A percentile compares a stretch with the other conserved stretches of the same genome.
Conservation (phyloP, 2,888 invertebrate genomes). For the Incurvaria masculella region DNA sequence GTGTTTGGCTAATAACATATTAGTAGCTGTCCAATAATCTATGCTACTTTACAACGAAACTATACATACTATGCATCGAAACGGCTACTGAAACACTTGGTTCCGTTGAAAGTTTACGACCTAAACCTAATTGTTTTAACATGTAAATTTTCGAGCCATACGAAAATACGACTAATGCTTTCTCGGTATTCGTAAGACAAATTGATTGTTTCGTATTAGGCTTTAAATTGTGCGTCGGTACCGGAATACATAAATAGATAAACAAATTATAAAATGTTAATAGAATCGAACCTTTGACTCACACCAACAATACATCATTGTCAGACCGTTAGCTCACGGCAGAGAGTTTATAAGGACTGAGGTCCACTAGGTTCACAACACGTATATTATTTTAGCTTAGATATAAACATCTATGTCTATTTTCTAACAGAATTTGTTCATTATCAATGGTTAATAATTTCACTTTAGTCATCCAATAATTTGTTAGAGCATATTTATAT, state of each 20-base stretch:
- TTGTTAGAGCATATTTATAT: no score
- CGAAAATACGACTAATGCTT: background rate
- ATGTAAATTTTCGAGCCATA: background rate
- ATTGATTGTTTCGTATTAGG: conserved; percentile 23
- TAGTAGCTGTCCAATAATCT: no score
- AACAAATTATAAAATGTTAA: conserved; percentile 48
- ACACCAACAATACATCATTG: conserved; percentile 43
- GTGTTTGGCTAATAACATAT: no score
- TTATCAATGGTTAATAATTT: no score
- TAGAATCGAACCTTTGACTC: conserved; percentile 45
- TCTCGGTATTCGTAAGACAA: conserved; percentile 19
- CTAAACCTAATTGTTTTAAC: background rate
- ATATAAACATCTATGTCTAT: no score
- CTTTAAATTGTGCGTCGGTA: conserved; percentile 10
- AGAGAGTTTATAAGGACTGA: conserved; percentile 15
- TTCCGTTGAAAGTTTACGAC: no score
- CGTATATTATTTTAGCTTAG: no score
- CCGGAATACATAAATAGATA: conserved; percentile 15
- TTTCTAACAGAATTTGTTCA: no score
- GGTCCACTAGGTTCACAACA: conserved; percentile 19
- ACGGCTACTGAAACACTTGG: no score
- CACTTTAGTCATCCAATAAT: no score
- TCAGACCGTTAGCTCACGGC: conserved; percentile 26
- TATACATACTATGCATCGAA: no score
- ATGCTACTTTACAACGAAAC: no score